Percentiles rank a stretch among this genome's conserved stretches.
These are phyloP conservation scores for Coregonus suidteri DNA, from an alignment of 2,797 vertebrate genomes.

Conservation along the genomic window DNA sequence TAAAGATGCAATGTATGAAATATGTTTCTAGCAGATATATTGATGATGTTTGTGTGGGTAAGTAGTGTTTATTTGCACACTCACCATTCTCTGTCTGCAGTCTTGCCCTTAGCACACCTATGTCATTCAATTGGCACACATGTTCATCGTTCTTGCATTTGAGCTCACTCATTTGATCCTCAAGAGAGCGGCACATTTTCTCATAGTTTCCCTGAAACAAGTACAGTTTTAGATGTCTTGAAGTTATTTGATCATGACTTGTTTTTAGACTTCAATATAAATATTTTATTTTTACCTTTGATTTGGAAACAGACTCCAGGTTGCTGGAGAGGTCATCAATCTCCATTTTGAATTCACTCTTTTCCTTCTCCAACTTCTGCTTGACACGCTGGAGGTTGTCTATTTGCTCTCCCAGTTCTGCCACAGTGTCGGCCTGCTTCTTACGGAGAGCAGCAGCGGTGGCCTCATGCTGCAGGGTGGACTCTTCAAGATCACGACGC, in stretches of 20 bases:
- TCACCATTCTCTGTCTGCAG: constrained; percentile 86
- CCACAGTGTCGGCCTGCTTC: constrained; percentile 86
- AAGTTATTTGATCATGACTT: background rate
- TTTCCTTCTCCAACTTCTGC: constrained; percentile 92
- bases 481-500: constrained; percentile 84
- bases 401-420: constrained; percentile 87
- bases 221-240: background rate
- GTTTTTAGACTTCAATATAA: constrained; percentile 15
- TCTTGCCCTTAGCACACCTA: constrained; percentile 78
- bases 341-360: constrained; percentile 91
- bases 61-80: background rate
- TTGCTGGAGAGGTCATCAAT: constrained; percentile 85
- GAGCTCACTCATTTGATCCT: constrained; percentile 85
- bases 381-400: constrained; percentile 90
- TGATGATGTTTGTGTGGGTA: background rate
- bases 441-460: constrained; percentile 81
- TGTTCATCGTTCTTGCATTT: constrained; percentile 86
- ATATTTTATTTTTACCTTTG: constrained; percentile 70
- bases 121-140: constrained; percentile 81
- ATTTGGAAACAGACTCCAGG: constrained; percentile 81
- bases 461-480: constrained; percentile 88
- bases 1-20: background rate
- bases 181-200: constrained; percentile 83
- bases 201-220: constrained; percentile 82
- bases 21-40: background rate